phyloP scores from a whole-genome alignment of 1,140 invertebrate species.

The Acarapis woodi region DNA sequence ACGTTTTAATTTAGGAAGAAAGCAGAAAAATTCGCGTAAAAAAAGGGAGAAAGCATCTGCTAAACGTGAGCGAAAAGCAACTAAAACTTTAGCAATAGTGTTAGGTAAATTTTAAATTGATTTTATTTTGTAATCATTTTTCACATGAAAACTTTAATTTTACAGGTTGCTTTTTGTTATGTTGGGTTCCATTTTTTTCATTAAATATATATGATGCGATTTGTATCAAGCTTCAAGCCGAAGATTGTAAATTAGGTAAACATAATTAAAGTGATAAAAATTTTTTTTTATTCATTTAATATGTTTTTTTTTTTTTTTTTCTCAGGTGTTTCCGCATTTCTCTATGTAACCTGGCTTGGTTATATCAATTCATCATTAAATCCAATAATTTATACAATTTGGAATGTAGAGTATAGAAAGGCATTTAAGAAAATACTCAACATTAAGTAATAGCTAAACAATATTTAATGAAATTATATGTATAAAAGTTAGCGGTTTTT shows the following conservation, averaged over 20 bases:
- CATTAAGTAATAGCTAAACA: too few species aligned
- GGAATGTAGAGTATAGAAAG: slow-evolving; percentile 95
- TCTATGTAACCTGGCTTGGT: slow-evolving; percentile 87
- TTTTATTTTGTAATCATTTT: background rate
- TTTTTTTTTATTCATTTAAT: too few species aligned
- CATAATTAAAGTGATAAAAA: too few species aligned
- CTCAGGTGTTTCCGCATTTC: slow-evolving; percentile 64
- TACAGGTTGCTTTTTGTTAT: slow-evolving; percentile 73
- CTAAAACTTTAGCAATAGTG: slow-evolving; percentile 93
- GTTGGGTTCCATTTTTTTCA: slow-evolving; percentile 97
- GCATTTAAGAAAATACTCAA: slow-evolving; percentile 75
- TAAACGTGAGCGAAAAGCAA: slow-evolving; percentile 90
- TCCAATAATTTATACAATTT: slow-evolving; percentile 96
- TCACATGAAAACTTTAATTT: slow-evolving; percentile 9
- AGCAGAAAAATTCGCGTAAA: slow-evolving; percentile 53
- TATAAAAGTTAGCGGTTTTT: too few species aligned
- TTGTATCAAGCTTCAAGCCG: slow-evolving; percentile 40
- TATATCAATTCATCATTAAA: slow-evolving; percentile 96
- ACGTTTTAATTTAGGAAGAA: slow-evolving; percentile 13
- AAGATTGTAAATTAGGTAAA: slow-evolving; percentile 47
- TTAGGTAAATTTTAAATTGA: slow-evolving; percentile 39
- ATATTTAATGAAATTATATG: too few species aligned
- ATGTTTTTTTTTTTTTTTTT: too few species aligned
- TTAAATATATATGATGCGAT: slow-evolving; percentile 91
- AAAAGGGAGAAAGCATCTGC: slow-evolving; percentile 78